These are phyloP conservation scores for human DNA, from an alignment of 2,113 vertebrate genomes.

Conservation along the genomic window DNA sequence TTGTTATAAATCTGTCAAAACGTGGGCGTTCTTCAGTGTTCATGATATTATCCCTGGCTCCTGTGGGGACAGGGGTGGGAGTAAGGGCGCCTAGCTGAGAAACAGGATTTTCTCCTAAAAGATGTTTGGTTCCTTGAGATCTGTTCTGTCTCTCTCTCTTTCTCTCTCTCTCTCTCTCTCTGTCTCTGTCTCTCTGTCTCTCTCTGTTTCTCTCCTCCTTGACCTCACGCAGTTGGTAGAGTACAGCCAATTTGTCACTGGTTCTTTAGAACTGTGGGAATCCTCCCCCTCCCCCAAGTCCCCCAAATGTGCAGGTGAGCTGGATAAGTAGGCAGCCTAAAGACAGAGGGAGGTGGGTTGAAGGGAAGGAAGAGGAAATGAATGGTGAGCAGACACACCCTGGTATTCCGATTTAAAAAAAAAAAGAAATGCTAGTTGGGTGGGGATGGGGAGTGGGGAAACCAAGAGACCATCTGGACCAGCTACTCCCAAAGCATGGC, in stretches of 20 bases:
- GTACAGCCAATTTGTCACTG: not conserved
- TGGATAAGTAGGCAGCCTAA: not conserved
- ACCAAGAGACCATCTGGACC: not conserved
- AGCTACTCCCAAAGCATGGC: not conserved
- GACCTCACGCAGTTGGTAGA: not conserved
- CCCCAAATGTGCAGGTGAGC: not conserved
- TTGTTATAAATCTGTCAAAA: not conserved
- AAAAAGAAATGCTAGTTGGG: not conserved
- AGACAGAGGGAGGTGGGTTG: not conserved
- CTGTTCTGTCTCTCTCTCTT: not conserved
- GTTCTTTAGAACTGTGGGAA: not conserved
- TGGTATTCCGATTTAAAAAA: not conserved
- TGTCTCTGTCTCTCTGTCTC: not conserved
- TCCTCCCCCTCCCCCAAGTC: not conserved
- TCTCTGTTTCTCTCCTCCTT: not conserved
- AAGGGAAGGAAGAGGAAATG: not conserved
- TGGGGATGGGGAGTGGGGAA: no score
- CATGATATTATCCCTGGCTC: not conserved
- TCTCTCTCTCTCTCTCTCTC: not conserved
- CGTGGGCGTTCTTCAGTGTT: not conserved
- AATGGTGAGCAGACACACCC: not conserved
- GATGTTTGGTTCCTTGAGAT: not conserved
- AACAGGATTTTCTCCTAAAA: conserved; percentile 62
- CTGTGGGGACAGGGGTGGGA: not conserved
- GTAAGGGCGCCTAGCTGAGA: not conserved